A percentile compares a stretch with the other conserved stretches of the same genome.
Evolutionary conservation across 2,113 vertebrate genomes (phyloP).

Genomic region (Burhinus oedicnemus): DNA sequence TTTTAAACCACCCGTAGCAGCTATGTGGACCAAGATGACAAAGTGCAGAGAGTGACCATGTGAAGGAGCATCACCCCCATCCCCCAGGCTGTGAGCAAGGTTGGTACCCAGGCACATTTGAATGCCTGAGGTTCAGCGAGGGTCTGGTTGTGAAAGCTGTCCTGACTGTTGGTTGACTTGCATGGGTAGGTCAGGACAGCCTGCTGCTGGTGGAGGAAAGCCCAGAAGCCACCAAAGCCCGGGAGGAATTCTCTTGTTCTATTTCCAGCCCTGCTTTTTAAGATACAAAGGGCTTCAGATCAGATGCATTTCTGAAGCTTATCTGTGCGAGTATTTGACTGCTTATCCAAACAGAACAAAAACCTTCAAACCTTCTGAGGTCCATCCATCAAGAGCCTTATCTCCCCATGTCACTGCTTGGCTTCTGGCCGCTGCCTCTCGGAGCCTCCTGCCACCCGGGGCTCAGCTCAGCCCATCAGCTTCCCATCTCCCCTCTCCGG

Average conservation of each 20-base stretch:
- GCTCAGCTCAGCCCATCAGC: background rate
- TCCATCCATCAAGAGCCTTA: conserved; percentile 62
- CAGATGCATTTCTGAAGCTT: conserved; percentile 43
- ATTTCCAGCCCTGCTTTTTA: conserved; percentile 24
- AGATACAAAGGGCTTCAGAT: conserved; percentile 26
- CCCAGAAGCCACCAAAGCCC: background rate
- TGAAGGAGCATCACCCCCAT: background rate
- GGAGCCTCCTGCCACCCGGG: background rate
- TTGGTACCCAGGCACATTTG: background rate
- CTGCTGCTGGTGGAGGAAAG: background rate
- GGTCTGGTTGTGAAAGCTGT: background rate
- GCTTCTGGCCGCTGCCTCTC: background rate
- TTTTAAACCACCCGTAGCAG: background rate
- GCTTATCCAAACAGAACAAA: conserved; percentile 31
- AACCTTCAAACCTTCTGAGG: conserved; percentile 46
- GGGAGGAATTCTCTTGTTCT: background rate
- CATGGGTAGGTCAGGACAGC: background rate
- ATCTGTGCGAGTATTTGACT: conserved; percentile 43
- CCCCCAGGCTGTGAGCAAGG: background rate
- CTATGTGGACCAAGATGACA: background rate
- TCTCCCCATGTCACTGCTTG: background rate
- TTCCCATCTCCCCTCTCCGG: background rate
- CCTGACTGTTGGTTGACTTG: background rate
- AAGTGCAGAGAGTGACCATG: background rate
- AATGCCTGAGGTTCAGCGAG: background rate